A percentile compares a stretch with the other conserved stretches of the same genome.
Conservation (phyloP, 2,888 invertebrate species). For the Mayetiola destructor region DNA sequence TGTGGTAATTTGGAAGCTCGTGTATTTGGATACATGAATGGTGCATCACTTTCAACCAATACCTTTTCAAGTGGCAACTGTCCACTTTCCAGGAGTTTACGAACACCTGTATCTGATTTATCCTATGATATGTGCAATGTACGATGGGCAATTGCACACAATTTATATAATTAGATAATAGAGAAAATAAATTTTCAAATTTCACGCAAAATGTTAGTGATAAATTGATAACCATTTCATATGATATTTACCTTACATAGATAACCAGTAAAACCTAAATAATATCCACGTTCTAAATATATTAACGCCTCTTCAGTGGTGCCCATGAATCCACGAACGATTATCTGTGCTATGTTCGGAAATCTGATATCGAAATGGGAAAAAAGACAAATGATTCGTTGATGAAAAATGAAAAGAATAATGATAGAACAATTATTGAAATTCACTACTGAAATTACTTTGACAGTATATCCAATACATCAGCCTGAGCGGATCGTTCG, state of each 20-base stretch:
- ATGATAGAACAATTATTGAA: slow-evolving; percentile 13
- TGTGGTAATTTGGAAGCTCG: slow-evolving; percentile 80
- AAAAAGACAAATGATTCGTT: background rate
- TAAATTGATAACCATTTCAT: too few species aligned
- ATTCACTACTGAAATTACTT: slow-evolving; percentile 31
- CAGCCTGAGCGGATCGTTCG: slow-evolving; percentile 81
- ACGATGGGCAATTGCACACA: too few species aligned
- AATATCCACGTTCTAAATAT: slow-evolving; percentile 74
- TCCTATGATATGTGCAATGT: slow-evolving; percentile 65
- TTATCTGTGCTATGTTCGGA: slow-evolving; percentile 53
- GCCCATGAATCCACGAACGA: slow-evolving; percentile 86
- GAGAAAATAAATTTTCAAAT: background rate
- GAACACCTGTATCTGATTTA: slow-evolving; percentile 79
- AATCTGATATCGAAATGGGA: slow-evolving; percentile 26
- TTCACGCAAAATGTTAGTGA: too few species aligned
- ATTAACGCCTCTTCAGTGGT: slow-evolving; percentile 66
- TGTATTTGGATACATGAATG: slow-evolving; percentile 92
- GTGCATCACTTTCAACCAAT: slow-evolving; percentile 84
- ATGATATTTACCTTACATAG: slow-evolving; percentile 29
- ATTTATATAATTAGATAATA: too few species aligned
- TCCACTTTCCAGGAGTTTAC: slow-evolving; percentile 66
- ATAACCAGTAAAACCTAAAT: slow-evolving; percentile 65
- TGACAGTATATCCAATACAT: slow-evolving; percentile 56
- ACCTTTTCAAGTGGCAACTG: slow-evolving; percentile 69
- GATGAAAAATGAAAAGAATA: background rate